phyloP scores from a whole-genome alignment of 2,113 vertebrate genomes.

The Hippocampus guttulatus region DNA sequence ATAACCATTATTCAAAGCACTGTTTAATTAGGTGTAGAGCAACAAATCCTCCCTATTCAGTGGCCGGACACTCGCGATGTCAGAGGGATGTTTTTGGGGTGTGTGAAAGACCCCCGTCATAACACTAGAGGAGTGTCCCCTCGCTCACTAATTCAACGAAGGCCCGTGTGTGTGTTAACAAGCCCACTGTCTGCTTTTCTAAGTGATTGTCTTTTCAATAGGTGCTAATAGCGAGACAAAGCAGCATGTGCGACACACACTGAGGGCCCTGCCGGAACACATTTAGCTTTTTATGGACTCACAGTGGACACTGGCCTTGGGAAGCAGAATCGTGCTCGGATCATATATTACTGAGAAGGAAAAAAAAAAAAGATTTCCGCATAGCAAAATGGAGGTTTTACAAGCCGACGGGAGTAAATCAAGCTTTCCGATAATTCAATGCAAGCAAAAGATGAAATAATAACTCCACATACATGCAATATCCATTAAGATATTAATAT shows the following conservation, averaged over 20 bases:
- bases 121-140: slow-evolving; percentile 60
- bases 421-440: too few relatives aligned
- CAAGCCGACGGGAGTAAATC: too few relatives aligned
- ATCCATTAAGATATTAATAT: too few relatives aligned
- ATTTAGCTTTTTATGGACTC: slow-evolving; percentile 57
- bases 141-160: slow-evolving; percentile 57
- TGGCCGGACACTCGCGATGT: slow-evolving; percentile 58
- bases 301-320: slow-evolving; percentile 14
- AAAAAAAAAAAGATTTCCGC: too few relatives aligned
- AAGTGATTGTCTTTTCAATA: slow-evolving; percentile 66
- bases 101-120: slow-evolving; percentile 55
- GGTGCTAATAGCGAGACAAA: slow-evolving; percentile 67
- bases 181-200: slow-evolving; percentile 62
- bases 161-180: slow-evolving; percentile 62
- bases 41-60: slow-evolving; percentile 66
- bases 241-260: slow-evolving; percentile 28
- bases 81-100: slow-evolving; percentile 56
- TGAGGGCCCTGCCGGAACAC: slow-evolving; percentile 37
- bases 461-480: too few relatives aligned
- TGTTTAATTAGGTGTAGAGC: slow-evolving; percentile 66
- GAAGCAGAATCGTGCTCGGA: not conserved
- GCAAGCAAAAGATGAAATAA: too few relatives aligned
- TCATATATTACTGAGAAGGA: not conserved
- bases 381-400: too few relatives aligned
- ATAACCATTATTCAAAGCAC: slow-evolving; percentile 53